Conservation (phyloP, 1,140 invertebrate genomes). For the Drosophila guanche region DNA sequence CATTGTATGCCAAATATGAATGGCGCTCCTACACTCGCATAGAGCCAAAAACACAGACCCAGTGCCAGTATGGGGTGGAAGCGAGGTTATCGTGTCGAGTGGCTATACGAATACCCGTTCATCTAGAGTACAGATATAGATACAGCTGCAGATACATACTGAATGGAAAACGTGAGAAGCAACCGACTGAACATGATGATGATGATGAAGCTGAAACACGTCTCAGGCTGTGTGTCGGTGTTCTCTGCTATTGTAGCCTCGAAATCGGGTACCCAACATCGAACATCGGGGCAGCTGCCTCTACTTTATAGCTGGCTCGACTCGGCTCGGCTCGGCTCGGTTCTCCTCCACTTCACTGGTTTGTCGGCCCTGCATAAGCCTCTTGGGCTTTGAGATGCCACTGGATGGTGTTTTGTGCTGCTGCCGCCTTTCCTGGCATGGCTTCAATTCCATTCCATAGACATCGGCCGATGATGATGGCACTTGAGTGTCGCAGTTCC, state of each 20-base stretch:
- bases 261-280: conserved; percentile 14
- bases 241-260: conserved; percentile 32
- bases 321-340: neutral
- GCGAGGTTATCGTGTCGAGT: conserved; percentile 1
- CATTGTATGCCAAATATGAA: conserved; percentile 71
- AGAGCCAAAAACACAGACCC: conserved; percentile 52
- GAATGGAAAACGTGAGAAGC: conserved; percentile 31
- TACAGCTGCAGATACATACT: conserved; percentile 39
- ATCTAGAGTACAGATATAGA: conserved; percentile 28
- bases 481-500: conserved; percentile 56
- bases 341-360: conserved; percentile 56
- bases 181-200: conserved; percentile 1
- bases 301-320: neutral
- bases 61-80: conserved; percentile 3
- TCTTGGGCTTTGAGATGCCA: conserved; percentile 58
- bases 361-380: conserved; percentile 69
- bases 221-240: conserved; percentile 23
- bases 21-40: conserved; percentile 17
- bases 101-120: conserved; percentile 49
- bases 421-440: conserved; percentile 39
- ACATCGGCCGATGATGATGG: conserved; percentile 67
- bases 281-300: conserved; percentile 12
- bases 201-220: conserved; percentile 35
- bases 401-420: neutral
- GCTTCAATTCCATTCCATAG: conserved; percentile 57